These are phyloP conservation scores for Galaxea fascicularis DNA, from an alignment of 92 coral and sea anemone genomes.

Conservation along the genomic window DNA sequence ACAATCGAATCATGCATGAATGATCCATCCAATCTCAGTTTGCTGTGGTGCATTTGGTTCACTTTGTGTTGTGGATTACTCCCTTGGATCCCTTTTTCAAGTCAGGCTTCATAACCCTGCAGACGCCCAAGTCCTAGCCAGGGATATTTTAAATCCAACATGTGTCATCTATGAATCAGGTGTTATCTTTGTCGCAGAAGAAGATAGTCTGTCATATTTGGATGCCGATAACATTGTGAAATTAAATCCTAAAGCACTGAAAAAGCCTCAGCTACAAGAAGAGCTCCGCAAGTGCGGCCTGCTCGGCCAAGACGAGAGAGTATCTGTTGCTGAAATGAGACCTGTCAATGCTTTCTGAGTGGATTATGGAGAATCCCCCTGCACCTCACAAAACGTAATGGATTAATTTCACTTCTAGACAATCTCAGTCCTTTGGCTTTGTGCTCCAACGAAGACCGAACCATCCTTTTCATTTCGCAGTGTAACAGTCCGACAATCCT, in stretches of 20 bases:
- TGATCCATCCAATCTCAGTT: slow-evolving; percentile 40
- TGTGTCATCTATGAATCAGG: slow-evolving; percentile 36
- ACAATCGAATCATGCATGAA: no score
- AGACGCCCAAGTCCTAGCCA: slow-evolving; percentile 43
- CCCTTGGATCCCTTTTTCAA: slow-evolving; percentile 35
- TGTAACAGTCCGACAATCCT: slow-evolving; percentile 12
- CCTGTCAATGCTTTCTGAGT: slow-evolving; percentile 20
- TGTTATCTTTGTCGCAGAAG: slow-evolving; percentile 49
- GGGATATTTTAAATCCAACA: slow-evolving; percentile 43
- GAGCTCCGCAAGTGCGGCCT: slow-evolving; percentile 38
- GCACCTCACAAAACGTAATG: slow-evolving; percentile 20
- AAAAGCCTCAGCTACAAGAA: slow-evolving; percentile 32
- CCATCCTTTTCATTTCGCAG: slow-evolving; percentile 15
- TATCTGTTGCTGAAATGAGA: slow-evolving; percentile 36
- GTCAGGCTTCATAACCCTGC: slow-evolving; percentile 49
- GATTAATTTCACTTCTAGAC: slow-evolving; percentile 23
- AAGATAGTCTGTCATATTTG: slow-evolving; percentile 27
- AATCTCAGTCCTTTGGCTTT: slow-evolving; percentile 26
- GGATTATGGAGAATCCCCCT: slow-evolving; percentile 37
- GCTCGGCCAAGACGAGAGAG: slow-evolving; percentile 24
- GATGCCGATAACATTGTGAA: slow-evolving; percentile 42
- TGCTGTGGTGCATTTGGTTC: slow-evolving; percentile 47
- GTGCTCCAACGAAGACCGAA: background rate
- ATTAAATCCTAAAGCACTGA: slow-evolving; percentile 51
- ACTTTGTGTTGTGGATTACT: slow-evolving; percentile 29